These are phyloP conservation scores for Vespertilio murinus DNA, from an alignment of 2,797 vertebrate species.

Conservation along the genomic window DNA sequence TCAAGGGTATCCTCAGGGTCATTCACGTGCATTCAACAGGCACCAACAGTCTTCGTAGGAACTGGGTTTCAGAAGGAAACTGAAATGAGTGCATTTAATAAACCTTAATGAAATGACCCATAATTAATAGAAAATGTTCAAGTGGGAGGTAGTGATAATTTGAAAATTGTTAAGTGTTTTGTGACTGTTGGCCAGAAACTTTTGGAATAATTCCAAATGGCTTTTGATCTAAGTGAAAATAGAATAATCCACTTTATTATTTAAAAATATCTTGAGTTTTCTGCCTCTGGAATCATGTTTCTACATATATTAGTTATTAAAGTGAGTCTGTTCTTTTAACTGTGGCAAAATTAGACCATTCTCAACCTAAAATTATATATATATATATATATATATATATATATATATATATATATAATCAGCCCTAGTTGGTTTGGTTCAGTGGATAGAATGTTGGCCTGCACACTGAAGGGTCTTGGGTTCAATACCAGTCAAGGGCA, in stretches of 20 bases:
- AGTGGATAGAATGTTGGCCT: too few species aligned
- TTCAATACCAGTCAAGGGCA: too few species aligned
- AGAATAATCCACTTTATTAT: background rate
- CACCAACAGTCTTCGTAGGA: background rate
- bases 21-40: background rate
- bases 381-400: too few species aligned
- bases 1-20: background rate
- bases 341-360: background rate
- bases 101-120: background rate
- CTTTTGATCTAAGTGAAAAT: background rate
- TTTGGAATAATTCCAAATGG: background rate
- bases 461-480: too few species aligned
- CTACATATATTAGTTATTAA: background rate
- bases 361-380: background rate
- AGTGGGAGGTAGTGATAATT: background rate
- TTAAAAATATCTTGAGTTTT: slow-evolving; percentile 12
- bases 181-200: background rate
- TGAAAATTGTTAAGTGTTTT: background rate
- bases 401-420: too few species aligned
- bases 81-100: background rate
- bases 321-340: background rate
- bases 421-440: too few species aligned
- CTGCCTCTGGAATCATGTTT: background rate
- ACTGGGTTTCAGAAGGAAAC: background rate
- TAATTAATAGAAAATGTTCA: background rate